These are phyloP conservation scores for Sylvietta virens DNA, from an alignment of 2,113 vertebrate genomes.

Conservation along the genomic window DNA sequence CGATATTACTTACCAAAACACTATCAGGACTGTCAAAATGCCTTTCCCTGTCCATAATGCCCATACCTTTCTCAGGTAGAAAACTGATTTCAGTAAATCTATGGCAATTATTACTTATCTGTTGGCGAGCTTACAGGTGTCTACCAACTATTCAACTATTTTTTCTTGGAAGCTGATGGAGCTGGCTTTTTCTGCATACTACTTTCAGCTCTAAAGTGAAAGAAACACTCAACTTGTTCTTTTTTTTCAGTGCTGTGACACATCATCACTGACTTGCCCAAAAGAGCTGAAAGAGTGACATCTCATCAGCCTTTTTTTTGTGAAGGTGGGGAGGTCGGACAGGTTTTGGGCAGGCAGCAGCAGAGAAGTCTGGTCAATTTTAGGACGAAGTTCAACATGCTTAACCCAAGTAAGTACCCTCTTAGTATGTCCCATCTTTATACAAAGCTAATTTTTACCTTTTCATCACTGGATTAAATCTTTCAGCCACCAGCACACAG, in stretches of 20 bases:
- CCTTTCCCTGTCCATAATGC: not conserved
- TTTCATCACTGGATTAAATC: not conserved
- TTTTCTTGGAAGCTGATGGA: not conserved
- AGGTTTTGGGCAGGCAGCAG: not conserved
- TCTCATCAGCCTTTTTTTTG: not conserved
- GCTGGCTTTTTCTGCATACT: not conserved
- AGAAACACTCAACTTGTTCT: not conserved
- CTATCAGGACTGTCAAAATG: not conserved
- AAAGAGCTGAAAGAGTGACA: not conserved
- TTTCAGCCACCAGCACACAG: not conserved
- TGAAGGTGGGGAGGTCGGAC: fast-evolving
- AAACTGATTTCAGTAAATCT: not conserved
- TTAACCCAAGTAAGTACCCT: not conserved
- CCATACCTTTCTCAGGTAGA: not conserved
- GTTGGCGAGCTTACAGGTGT: not conserved
- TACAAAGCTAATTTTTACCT: not conserved
- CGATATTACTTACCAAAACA: not conserved
- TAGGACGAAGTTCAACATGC: not conserved
- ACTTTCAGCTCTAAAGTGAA: not conserved
- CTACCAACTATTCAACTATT: not conserved
- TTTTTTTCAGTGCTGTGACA: not conserved
- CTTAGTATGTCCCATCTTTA: not conserved
- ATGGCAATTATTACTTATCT: not conserved
- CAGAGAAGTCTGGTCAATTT: not conserved
- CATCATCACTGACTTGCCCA: not conserved